Evolutionary conservation across 37 sponge, comb jelly and placozoan species (phyloP), one percentile per base, ranked within the genome.

Genomic region (Dysidea cf. avara): DNA sequence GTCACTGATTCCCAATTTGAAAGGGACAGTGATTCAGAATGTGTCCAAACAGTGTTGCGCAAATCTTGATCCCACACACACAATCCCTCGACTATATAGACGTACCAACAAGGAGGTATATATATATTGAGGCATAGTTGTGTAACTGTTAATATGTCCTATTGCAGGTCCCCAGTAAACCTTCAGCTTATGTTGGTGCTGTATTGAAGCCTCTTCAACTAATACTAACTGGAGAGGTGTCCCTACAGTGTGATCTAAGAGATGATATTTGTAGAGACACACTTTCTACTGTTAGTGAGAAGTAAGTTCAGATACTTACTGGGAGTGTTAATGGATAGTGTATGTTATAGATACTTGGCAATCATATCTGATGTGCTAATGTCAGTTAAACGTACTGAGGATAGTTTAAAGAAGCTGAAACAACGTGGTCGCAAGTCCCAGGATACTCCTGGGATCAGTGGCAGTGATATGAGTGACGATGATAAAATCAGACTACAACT

Each of bases 401-500:
- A 97, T 56, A 88, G 90, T 65, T 64, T 97, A 37, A 53, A 76
- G 43, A 90, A 90, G 67, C 59, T 97, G 35, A 90, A 94, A 65
- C 72, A 71, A 25, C 70, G 84, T 25, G 71, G 67, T 39, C 62
- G 90, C 6, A 72, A 80, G 24, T 83, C 86, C 26, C 66, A 63
- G 0, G 62, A 47, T 21, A 59, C 83, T 3, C 29, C 48, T 11
- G 20, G 66, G 0, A 2, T 65, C 22, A 22, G 70, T 24, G 68
- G 64, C 39, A 53, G 40, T 33, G 85, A 76, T 13, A 81, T 88
- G 80, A 83, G 83, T 36, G 98, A 97, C 71, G 99, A 97, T 53
- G 87, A 94, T 67, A 94, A 94, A 79, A 97, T 97, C 32, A 75
- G 99, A 21, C 80, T 94, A 0, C 99, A 97, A 54, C 56, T 97